These are phyloP conservation scores for Carassius carassius DNA, from an alignment of 2,113 vertebrate genomes.

Conservation along the genomic window DNA sequence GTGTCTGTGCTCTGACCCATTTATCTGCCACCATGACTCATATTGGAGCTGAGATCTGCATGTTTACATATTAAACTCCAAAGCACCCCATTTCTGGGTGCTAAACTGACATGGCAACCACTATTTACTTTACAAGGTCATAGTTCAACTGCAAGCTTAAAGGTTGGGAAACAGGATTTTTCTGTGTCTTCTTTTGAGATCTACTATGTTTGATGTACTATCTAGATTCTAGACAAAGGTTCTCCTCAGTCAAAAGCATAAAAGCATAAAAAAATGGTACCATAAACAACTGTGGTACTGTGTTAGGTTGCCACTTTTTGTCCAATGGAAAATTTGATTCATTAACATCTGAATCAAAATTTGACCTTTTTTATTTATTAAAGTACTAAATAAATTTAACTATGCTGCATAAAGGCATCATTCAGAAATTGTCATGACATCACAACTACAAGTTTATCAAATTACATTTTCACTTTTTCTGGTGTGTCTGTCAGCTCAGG, in stretches of 20 bases:
- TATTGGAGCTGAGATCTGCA: background rate
- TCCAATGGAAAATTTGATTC: background rate
- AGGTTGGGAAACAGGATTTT: background rate
- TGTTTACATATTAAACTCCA: background rate
- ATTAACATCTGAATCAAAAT: too few species aligned
- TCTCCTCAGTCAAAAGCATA: background rate
- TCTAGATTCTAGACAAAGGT: background rate
- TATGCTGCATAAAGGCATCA: background rate
- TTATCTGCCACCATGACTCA: conserved; percentile 21
- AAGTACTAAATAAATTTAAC: background rate
- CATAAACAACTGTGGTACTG: too few species aligned
- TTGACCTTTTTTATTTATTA: background rate
- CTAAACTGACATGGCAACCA: background rate
- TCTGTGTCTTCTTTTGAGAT: background rate
- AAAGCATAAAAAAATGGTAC: background rate
- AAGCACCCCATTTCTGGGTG: background rate
- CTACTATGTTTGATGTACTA: background rate
- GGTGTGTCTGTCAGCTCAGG: too few species aligned
- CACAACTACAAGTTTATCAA: too few species aligned
- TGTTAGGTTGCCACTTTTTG: background rate
- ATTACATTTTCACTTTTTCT: too few species aligned
- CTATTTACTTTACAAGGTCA: background rate
- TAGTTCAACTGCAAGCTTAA: background rate
- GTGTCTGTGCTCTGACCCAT: conserved; percentile 24
- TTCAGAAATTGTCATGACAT: background rate